phyloP scores from a whole-genome alignment of 2,888 invertebrate species.

The Melipona bicolor region DNA sequence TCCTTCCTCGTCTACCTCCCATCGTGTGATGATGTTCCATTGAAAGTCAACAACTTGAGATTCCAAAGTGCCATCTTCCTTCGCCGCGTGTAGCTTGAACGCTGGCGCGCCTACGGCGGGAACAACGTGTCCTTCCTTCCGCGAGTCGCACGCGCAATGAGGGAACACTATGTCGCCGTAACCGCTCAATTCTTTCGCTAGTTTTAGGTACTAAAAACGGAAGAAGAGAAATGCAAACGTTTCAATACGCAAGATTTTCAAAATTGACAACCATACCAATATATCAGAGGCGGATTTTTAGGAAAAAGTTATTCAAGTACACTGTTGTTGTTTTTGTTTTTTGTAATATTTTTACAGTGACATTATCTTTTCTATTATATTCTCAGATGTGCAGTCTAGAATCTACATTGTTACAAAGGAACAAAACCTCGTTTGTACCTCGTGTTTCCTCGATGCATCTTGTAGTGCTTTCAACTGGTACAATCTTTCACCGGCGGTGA shows the following conservation, averaged over 20 bases:
- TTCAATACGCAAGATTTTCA: not conserved
- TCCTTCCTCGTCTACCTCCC: slow-evolving; percentile 96
- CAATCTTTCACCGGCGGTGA: slow-evolving; percentile 94
- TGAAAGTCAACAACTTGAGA: slow-evolving; percentile 92
- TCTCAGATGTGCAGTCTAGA: no score
- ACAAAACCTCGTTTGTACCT: slow-evolving; percentile 85
- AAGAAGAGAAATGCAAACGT: not conserved
- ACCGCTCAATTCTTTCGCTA: slow-evolving; percentile 94
- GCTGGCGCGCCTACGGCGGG: slow-evolving; percentile 88
- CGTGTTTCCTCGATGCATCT: slow-evolving; percentile 93
- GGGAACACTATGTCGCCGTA: slow-evolving; percentile 98
- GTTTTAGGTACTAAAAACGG: slow-evolving; percentile 88
- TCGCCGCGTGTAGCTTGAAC: slow-evolving; percentile 93
- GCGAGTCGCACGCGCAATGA: slow-evolving; percentile 95
- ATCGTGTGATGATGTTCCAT: slow-evolving; percentile 93
- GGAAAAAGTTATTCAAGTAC: no score
- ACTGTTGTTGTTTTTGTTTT: no score
- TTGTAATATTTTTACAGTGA: no score
- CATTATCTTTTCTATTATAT: no score
- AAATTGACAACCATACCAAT: not conserved
- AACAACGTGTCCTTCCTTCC: slow-evolving; percentile 94
- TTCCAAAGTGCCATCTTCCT: slow-evolving; percentile 92
- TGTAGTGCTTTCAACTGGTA: slow-evolving; percentile 98
- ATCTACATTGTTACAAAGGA: no score
- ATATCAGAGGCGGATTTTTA: no score